These are phyloP conservation scores for Nomada fabriciana DNA, from an alignment of 2,888 invertebrate species.

Conservation along the genomic window DNA sequence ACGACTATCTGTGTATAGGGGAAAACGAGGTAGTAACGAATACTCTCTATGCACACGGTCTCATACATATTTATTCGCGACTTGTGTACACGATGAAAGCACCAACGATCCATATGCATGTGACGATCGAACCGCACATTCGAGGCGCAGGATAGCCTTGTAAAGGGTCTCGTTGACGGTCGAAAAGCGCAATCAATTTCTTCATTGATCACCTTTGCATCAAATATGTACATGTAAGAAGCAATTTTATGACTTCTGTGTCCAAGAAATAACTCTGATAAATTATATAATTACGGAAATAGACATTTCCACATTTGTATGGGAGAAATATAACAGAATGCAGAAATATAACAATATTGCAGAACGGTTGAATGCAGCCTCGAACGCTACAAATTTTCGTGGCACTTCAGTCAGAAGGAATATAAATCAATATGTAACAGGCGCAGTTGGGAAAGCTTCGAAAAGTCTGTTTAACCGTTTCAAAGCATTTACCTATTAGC, in stretches of 20 bases:
- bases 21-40: slow-evolving; percentile 72
- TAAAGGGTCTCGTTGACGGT: slow-evolving; percentile 59
- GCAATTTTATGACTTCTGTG: not conserved
- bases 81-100: slow-evolving; percentile 75
- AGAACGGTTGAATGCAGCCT: not conserved
- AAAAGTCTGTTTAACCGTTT: slow-evolving; percentile 16
- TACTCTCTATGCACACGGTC: slow-evolving; percentile 73
- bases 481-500: slow-evolving; percentile 67
- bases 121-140: slow-evolving; percentile 69
- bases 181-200: slow-evolving; percentile 57
- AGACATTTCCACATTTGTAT: too few relatives aligned
- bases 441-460: not conserved
- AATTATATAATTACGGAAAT: too few relatives aligned
- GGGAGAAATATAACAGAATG: not conserved
- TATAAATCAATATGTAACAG: not conserved
- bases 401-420: not conserved
- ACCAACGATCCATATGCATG: slow-evolving; percentile 77
- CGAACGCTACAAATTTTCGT: not conserved
- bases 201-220: slow-evolving; percentile 65
- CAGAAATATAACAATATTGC: not conserved
- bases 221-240: slow-evolving; percentile 37
- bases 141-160: slow-evolving; percentile 65
- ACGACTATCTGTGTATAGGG: slow-evolving; percentile 55
- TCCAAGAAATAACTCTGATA: not conserved
- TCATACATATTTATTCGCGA: slow-evolving; percentile 77